phyloP scores from a whole-genome alignment of 2,797 vertebrate species.

The Pipistrellus kuhlii region DNA sequence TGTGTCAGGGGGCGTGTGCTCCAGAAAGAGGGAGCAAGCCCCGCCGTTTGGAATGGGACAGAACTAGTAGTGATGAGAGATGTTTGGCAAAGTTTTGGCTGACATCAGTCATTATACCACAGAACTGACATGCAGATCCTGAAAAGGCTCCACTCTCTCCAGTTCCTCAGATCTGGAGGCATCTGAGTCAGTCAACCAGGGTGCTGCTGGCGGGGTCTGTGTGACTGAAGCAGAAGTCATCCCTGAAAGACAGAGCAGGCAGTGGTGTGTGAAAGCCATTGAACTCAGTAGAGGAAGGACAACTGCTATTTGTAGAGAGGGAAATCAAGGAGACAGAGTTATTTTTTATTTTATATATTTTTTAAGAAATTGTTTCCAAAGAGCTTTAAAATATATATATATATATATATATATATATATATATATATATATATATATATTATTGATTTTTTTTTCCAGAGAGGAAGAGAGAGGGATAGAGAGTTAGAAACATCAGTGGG shows the following conservation, averaged over 20 bases:
- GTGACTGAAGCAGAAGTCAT: constrained; percentile 15
- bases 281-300: constrained; percentile 46
- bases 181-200: neutral
- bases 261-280: constrained; percentile 53
- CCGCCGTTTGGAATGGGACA: constrained; percentile 73
- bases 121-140: constrained; percentile 75
- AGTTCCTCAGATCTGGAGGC: neutral
- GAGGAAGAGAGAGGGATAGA: no score
- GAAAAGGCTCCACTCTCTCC: constrained; percentile 35
- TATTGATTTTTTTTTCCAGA: no score
- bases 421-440: no score
- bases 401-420: no score
- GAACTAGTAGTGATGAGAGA: constrained; percentile 84
- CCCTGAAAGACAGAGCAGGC: neutral
- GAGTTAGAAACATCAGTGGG: no score
- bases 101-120: constrained; percentile 84
- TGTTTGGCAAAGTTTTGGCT: constrained; percentile 82
- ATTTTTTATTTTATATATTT: neutral
- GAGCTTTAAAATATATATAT: no score
- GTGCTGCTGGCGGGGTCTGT: neutral
- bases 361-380: no score
- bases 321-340: constrained; percentile 36
- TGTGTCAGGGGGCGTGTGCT: constrained; percentile 79
- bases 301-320: constrained; percentile 64
- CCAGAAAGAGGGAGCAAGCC: constrained; percentile 74